Percentiles rank a stretch among this genome's conserved stretches.
Evolutionary conservation across 92 coral and sea anemone species (phyloP).

Genomic region (Palythoa caribaeorum): DNA sequence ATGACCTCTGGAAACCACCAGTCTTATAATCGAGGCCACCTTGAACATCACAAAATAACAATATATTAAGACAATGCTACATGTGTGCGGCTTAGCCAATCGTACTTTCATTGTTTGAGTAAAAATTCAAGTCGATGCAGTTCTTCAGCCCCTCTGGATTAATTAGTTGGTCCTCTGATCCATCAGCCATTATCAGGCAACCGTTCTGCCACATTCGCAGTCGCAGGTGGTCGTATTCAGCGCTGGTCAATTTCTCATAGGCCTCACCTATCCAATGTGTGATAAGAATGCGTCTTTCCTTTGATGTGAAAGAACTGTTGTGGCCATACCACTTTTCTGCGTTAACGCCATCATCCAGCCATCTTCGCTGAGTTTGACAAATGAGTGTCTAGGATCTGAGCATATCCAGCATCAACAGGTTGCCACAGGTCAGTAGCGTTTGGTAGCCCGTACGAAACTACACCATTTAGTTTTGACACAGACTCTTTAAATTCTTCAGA

Average conservation of each 20-base stretch:
- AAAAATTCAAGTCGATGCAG: neutral
- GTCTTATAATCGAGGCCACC: too few species aligned
- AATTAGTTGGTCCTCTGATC: conserved; percentile 42
- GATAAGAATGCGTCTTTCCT: conserved; percentile 11
- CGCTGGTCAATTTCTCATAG: conserved; percentile 34
- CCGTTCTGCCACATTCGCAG: conserved; percentile 14
- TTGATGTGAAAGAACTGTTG: neutral
- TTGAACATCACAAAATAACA: too few species aligned
- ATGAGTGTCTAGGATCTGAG: neutral
- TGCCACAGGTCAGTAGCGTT: neutral
- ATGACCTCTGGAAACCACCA: too few species aligned
- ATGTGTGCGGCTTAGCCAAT: too few species aligned
- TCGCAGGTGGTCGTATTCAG: conserved; percentile 46
- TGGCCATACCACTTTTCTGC: conserved; percentile 18
- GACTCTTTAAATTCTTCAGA: conserved; percentile 4
- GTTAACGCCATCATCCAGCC: neutral
- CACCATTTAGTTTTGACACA: conserved; percentile 10
- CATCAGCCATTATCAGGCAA: conserved; percentile 10
- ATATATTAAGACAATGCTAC: too few species aligned
- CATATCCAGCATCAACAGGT: conserved; percentile 22
- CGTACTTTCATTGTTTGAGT: too few species aligned
- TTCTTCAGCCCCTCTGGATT: conserved; percentile 42
- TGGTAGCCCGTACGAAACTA: neutral
- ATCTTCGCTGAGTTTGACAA: conserved; percentile 2
- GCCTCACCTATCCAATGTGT: conserved; percentile 20